Percentiles rank a stretch among this genome's conserved stretches.
Conservation (phyloP, 2,888 invertebrate genomes). For the Drosophila anomalata region DNA sequence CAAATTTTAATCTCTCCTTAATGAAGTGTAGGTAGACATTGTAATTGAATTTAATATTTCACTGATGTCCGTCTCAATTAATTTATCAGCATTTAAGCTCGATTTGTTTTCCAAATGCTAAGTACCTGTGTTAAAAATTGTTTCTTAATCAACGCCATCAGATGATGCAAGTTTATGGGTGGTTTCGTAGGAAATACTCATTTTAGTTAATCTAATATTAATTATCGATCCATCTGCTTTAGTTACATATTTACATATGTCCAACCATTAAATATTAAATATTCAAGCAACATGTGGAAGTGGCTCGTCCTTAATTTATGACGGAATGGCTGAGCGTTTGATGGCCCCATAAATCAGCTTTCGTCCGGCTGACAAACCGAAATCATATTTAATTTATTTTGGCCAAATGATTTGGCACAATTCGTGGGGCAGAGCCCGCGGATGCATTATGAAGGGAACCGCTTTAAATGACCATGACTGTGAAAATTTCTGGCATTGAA, state of each 20-base stretch:
- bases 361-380: slow-evolving; percentile 51
- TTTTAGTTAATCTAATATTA: background rate
- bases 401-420: slow-evolving; percentile 60
- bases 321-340: slow-evolving; percentile 22
- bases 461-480: slow-evolving; percentile 71
- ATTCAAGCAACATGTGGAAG: slow-evolving; percentile 38
- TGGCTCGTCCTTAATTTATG: slow-evolving; percentile 29
- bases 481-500: slow-evolving; percentile 52
- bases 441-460: slow-evolving; percentile 36
- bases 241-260: background rate
- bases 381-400: slow-evolving; percentile 60
- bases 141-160: background rate
- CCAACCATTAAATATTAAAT: background rate
- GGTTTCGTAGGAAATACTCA: background rate
- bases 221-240: background rate
- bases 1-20: slow-evolving; percentile 20
- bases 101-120: background rate
- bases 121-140: background rate
- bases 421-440: slow-evolving; percentile 20
- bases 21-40: slow-evolving; percentile 28
- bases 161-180: background rate
- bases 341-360: slow-evolving; percentile 50
- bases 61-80: slow-evolving; percentile 15
- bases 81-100: slow-evolving; percentile 9
- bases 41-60: slow-evolving; percentile 34